Percentiles rank a stretch among this genome's conserved stretches.
These are phyloP conservation scores for Trachelus stipa DNA, from an alignment of 2,888 invertebrate species.

Conservation along the genomic window DNA sequence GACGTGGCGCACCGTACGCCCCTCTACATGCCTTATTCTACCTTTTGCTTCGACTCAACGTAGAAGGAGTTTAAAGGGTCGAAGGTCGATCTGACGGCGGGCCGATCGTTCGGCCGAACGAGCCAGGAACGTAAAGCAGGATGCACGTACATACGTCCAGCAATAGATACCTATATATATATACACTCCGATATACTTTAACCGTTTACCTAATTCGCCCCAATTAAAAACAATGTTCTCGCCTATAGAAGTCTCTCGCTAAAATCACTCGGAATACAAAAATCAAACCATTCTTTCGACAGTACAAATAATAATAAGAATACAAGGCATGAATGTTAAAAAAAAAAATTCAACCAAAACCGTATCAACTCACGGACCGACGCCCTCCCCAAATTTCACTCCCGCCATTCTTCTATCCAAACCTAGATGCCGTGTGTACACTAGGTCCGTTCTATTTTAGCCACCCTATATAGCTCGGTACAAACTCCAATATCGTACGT, in stretches of 20 bases:
- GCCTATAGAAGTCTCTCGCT: neutral
- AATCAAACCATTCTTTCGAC: neutral
- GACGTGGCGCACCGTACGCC: conserved; percentile 65
- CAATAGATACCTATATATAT: neutral
- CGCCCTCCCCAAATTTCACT: conserved; percentile 11
- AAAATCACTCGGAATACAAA: neutral
- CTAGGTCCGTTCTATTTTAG: conserved; percentile 36
- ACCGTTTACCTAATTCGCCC: neutral
- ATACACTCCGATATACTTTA: neutral
- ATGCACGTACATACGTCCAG: conserved; percentile 3
- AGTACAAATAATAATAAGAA: neutral
- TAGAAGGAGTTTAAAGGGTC: conserved; percentile 53
- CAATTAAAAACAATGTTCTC: neutral
- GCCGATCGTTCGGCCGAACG: conserved; percentile 24
- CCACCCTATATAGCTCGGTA: conserved; percentile 20
- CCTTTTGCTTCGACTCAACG: conserved; percentile 36
- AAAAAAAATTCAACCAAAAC: neutral
- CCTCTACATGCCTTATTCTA: conserved; percentile 45
- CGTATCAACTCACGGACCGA: conserved; percentile 13
- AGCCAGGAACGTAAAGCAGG: conserved; percentile 23
- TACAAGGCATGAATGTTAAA: neutral
- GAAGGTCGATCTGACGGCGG: conserved; percentile 55
- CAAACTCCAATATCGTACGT: conserved; percentile 52
- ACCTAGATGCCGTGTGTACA: conserved; percentile 56
- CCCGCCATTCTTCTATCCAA: conserved; percentile 48